These are phyloP conservation scores for Spinus olivaceus DNA, from an alignment of 2,797 vertebrate species.

Conservation along the genomic window DNA sequence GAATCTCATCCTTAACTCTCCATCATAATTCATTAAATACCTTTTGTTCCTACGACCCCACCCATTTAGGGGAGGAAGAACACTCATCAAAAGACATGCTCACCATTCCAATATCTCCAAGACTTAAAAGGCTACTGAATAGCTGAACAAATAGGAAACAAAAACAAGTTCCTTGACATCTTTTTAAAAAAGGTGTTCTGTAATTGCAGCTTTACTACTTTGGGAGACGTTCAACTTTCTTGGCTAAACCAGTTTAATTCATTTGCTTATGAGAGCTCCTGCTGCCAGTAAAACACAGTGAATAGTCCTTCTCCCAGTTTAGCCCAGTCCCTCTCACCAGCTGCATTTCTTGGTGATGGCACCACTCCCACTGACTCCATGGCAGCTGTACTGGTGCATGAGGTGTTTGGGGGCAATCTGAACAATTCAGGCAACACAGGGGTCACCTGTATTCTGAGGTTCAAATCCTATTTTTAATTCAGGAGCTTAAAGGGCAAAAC, in stretches of 20 bases:
- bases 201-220: background rate
- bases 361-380: no score
- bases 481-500: background rate
- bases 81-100: background rate
- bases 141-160: background rate
- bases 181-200: background rate
- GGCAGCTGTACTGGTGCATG: background rate
- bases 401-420: background rate
- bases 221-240: background rate
- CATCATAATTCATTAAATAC: background rate
- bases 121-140: background rate
- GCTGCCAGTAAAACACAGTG: fast-evolving
- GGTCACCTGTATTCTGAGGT: background rate
- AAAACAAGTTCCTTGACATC: background rate
- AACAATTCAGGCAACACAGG: background rate
- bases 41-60: background rate
- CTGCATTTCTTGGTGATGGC: background rate
- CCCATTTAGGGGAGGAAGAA: background rate
- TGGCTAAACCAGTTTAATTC: background rate
- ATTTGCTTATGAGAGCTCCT: background rate
- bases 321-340: background rate
- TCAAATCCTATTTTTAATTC: background rate
- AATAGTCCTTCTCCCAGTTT: background rate
- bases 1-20: background rate
- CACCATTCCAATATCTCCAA: background rate